Evolutionary conservation across 1,140 invertebrate species (phyloP).

Genomic region (Stratiolaelaps scimitus): DNA sequence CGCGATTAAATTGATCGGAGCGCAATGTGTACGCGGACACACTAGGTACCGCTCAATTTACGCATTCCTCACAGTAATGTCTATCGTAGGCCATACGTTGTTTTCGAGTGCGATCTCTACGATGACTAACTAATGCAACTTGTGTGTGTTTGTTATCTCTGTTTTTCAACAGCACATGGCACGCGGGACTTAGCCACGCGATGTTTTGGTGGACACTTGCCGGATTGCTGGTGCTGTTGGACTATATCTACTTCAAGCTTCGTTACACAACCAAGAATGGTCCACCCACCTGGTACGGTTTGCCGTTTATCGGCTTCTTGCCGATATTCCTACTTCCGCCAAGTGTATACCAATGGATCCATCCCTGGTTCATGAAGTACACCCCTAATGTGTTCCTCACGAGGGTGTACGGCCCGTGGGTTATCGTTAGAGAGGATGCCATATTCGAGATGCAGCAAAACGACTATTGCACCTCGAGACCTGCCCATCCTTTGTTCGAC

Average conservation of each 20-base stretch:
- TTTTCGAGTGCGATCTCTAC: too few species aligned
- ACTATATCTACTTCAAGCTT: conserved; percentile 13
- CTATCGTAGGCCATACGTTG: too few species aligned
- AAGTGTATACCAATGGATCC: not conserved
- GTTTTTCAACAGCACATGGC: too few species aligned
- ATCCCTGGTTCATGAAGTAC: not conserved
- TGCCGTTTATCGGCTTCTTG: conserved; percentile 2
- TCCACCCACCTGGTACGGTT: conserved; percentile 2
- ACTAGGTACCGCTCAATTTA: too few species aligned
- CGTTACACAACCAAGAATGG: not conserved
- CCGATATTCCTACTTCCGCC: not conserved
- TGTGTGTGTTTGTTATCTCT: too few species aligned
- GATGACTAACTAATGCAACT: too few species aligned
- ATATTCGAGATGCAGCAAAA: not conserved
- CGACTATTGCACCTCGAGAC: not conserved
- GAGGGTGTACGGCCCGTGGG: not conserved
- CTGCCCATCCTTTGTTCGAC: not conserved
- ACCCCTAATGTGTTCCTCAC: not conserved
- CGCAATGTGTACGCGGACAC: too few species aligned
- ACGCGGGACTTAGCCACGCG: too few species aligned
- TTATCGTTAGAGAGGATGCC: not conserved
- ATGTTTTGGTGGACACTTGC: too few species aligned
- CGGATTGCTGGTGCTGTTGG: not conserved
- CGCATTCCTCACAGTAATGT: too few species aligned
- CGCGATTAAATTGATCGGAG: too few species aligned